A percentile compares a stretch with the other conserved stretches of the same genome.
Evolutionary conservation across 2,888 invertebrate species (phyloP).

Genomic region (Sipha maydis): DNA sequence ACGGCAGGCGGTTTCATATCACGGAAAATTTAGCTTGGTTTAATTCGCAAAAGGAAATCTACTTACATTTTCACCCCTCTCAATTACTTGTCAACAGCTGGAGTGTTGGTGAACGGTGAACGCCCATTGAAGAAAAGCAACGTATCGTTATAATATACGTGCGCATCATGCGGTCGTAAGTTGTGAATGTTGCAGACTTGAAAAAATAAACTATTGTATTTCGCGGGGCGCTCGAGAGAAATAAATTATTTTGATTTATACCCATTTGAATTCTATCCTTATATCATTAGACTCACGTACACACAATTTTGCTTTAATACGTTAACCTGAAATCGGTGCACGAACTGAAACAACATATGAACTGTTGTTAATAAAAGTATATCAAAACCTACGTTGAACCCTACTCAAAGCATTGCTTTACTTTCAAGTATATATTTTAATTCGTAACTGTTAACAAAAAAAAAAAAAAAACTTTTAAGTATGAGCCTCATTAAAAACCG

Average conservation of each 20-base stretch:
- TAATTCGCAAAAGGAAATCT: slow-evolving; percentile 35
- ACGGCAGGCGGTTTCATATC: background rate
- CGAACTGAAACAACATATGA: background rate
- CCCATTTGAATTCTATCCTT: too few relatives aligned
- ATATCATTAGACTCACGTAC: background rate
- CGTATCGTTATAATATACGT: background rate
- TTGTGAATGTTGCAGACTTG: slow-evolving; percentile 15
- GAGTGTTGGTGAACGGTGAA: background rate
- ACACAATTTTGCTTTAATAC: background rate
- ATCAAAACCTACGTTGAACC: background rate
- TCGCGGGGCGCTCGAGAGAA: background rate
- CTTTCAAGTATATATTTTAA: background rate
- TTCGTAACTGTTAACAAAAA: background rate
- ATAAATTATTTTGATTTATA: background rate
- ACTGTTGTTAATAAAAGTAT: background rate
- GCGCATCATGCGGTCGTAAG: background rate
- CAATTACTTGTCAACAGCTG: slow-evolving; percentile 38
- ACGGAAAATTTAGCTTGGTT: slow-evolving; percentile 31
- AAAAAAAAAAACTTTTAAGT: background rate
- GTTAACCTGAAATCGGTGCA: background rate
- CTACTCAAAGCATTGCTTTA: background rate
- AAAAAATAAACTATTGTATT: slow-evolving; percentile 17
- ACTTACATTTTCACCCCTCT: slow-evolving; percentile 5
- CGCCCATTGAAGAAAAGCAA: background rate
- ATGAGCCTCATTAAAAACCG: background rate